These are phyloP conservation scores for Gryllus bimaculatus DNA, from an alignment of 1,140 invertebrate genomes.

Conservation along the genomic window DNA sequence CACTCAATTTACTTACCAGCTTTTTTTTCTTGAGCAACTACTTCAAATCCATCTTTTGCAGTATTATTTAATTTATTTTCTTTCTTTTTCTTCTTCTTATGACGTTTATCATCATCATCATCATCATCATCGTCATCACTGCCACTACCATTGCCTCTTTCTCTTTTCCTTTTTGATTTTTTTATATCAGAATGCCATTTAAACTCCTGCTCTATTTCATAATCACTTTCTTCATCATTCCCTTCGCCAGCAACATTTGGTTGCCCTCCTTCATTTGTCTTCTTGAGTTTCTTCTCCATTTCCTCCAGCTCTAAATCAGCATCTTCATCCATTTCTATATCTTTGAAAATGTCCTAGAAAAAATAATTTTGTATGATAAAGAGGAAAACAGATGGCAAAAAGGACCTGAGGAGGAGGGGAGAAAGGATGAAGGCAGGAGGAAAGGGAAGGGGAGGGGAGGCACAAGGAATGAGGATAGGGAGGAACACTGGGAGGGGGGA, in stretches of 20 bases:
- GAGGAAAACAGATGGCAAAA: too few species aligned
- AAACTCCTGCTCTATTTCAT: conserved; percentile 18
- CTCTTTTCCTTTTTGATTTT: conserved; percentile 48
- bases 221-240: conserved; percentile 20
- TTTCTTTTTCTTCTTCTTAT: conserved; percentile 41
- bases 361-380: not conserved
- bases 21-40: conserved; percentile 43
- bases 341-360: conserved; percentile 65
- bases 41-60: conserved; percentile 44
- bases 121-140: conserved; percentile 24
- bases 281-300: conserved; percentile 58
- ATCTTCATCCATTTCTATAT: conserved; percentile 67
- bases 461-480: too few species aligned
- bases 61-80: conserved; percentile 40
- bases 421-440: too few species aligned
- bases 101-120: conserved; percentile 25
- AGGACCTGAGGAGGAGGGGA: too few species aligned
- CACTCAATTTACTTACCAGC: too few species aligned
- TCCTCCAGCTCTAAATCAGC: conserved; percentile 80
- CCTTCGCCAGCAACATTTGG: conserved; percentile 21
- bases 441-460: too few species aligned
- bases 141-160: conserved; percentile 36
- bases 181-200: not conserved
- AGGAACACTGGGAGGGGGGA: too few species aligned
- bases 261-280: conserved; percentile 28